Conservation (phyloP, 2,797 vertebrate species). For the Mallotus villosus region DNA sequence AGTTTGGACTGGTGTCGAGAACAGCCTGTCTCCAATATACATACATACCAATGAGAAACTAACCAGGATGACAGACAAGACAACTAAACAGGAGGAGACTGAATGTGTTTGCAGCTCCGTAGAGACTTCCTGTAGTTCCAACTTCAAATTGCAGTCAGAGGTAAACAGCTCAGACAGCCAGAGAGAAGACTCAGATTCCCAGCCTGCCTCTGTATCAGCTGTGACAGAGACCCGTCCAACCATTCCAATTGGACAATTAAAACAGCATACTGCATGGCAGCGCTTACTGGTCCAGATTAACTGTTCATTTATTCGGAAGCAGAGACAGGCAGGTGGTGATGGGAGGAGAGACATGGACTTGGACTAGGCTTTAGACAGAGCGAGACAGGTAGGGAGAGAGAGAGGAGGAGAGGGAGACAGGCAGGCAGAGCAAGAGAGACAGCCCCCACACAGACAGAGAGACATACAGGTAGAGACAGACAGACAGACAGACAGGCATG, state of each 20-base stretch:
- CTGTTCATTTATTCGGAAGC: conserved; percentile 67
- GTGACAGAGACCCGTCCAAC: conserved; percentile 69
- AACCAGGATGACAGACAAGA: background rate
- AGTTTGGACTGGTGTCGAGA: background rate
- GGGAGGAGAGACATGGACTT: conserved; percentile 17
- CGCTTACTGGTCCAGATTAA: conserved; percentile 79
- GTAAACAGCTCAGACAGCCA: conserved; percentile 15
- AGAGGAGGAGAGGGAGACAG: background rate
- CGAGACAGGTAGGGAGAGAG: background rate
- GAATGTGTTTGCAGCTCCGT: background rate
- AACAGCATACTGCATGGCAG: conserved; percentile 73
- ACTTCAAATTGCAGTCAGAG: conserved; percentile 28
- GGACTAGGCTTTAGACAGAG: conserved; percentile 31
- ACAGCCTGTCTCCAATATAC: background rate
- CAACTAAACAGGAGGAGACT: background rate
- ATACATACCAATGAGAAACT: background rate
- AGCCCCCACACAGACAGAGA: background rate
- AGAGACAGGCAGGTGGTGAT: background rate
- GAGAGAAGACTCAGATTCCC: conserved; percentile 2
- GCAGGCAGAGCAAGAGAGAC: background rate
- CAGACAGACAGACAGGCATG: background rate
- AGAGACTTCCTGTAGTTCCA: background rate
- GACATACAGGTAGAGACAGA: background rate
- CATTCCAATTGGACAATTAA: conserved; percentile 82
- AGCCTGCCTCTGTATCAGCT: conserved; percentile 66